These are phyloP conservation scores for Tragopan temminckii DNA, from an alignment of 2,797 vertebrate genomes.

Conservation along the genomic window DNA sequence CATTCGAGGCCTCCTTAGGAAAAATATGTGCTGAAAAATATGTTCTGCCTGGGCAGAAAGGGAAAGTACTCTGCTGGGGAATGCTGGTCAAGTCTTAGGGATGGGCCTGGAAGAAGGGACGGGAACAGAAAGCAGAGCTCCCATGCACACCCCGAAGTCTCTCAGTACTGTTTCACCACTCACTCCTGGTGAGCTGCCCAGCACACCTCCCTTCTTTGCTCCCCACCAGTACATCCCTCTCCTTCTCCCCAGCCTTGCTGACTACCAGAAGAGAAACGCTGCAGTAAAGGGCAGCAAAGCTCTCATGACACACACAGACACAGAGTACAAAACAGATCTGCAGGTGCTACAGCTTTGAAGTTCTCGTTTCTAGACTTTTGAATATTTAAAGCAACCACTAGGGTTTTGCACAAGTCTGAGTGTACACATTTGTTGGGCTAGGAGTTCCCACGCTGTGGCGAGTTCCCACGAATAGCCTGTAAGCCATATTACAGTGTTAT, in stretches of 20 bases:
- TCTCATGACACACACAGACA: accelerated
- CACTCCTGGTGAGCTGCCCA: background rate
- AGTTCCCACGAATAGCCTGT: conserved; percentile 36
- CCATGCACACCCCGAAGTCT: accelerated
- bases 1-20: background rate
- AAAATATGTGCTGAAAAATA: accelerated
- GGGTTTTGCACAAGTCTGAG: background rate
- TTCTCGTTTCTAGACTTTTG: background rate
- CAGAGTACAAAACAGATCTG: background rate
- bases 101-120: background rate
- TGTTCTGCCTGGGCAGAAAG: background rate
- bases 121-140: background rate
- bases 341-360: conserved; percentile 48
- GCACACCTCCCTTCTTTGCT: background rate
- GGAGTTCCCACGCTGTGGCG: conserved; percentile 37
- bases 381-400: conserved; percentile 33
- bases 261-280: background rate
- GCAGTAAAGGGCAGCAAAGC: background rate
- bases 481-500: conserved; percentile 55
- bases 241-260: background rate
- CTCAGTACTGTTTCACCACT: accelerated
- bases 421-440: background rate
- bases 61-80: background rate
- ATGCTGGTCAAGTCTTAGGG: background rate
- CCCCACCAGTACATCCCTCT: background rate